A percentile compares a stretch with the other conserved stretches of the same genome.
phyloP scores from a whole-genome alignment of 2,888 invertebrate species.

The Ophion obscuratus region DNA sequence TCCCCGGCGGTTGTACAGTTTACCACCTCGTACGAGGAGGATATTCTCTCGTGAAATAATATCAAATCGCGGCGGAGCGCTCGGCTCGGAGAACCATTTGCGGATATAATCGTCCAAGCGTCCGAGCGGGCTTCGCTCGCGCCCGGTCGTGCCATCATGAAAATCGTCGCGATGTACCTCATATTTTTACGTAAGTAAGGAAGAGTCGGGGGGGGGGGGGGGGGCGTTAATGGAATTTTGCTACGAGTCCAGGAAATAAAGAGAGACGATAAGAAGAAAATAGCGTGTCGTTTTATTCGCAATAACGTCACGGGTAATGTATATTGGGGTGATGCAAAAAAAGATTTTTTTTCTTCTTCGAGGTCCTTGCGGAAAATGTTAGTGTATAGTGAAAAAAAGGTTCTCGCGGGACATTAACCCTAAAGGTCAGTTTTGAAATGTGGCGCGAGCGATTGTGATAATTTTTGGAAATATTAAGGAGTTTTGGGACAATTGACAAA shows the following conservation, averaged over 20 bases:
- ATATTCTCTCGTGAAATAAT: slow-evolving; percentile 55
- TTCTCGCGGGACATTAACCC: background rate
- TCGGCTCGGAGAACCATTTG: slow-evolving; percentile 60
- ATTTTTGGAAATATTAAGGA: background rate
- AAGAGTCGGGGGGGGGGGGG: too few species aligned
- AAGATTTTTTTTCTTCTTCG: background rate
- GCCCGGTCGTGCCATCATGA: slow-evolving; percentile 58
- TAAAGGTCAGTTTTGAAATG: background rate
- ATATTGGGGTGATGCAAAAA: background rate
- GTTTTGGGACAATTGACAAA: too few species aligned
- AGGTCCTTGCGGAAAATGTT: background rate
- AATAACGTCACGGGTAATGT: background rate
- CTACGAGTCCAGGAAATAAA: background rate
- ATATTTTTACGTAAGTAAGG: slow-evolving; percentile 67
- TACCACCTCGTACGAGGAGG: slow-evolving; percentile 43
- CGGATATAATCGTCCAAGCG: slow-evolving; percentile 46
- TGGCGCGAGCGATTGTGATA: background rate
- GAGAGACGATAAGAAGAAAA: background rate
- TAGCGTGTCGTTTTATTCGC: background rate
- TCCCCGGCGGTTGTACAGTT: slow-evolving; percentile 41
- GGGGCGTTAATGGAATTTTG: slow-evolving; percentile 12
- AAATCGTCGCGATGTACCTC: slow-evolving; percentile 59
- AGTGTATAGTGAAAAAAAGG: background rate
- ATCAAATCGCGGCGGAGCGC: slow-evolving; percentile 61
- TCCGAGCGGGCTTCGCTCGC: slow-evolving; percentile 16